These are phyloP conservation scores for Pyrocoelia pectoralis DNA, from an alignment of 2,888 invertebrate genomes.

Conservation along the genomic window DNA sequence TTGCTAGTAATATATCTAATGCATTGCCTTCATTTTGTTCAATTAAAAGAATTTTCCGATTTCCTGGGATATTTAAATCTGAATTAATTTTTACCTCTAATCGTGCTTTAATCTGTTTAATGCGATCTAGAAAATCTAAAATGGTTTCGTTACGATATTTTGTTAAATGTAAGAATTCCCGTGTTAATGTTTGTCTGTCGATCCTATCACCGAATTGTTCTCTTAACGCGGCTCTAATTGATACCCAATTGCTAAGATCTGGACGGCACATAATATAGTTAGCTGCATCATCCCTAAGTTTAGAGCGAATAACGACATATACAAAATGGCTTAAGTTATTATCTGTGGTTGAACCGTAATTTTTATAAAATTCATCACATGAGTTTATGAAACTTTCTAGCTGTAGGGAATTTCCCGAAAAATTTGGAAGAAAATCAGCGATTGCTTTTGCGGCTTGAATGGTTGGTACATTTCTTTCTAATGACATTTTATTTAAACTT, in stretches of 20 bases:
- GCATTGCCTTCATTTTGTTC: conserved; percentile 14
- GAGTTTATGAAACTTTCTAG: conserved; percentile 12
- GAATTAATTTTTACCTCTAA: conserved; percentile 16
- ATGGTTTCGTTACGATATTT: conserved; percentile 5
- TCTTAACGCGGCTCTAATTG: not conserved
- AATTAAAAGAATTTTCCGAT: not conserved
- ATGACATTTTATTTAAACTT: conserved; percentile 1
- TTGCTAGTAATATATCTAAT: conserved; percentile 3
- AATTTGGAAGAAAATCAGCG: conserved; percentile 15
- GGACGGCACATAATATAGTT: conserved; percentile 14
- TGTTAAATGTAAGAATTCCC: conserved; percentile 12
- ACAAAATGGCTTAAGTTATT: conserved; percentile 15
- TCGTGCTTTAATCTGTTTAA: conserved; percentile 6
- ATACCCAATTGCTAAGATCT: conserved; percentile 7
- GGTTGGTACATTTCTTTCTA: conserved; percentile 8
- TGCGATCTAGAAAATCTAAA: conserved; percentile 10
- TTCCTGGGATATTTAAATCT: not conserved
- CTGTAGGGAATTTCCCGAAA: conserved; percentile 3
- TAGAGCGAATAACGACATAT: not conserved
- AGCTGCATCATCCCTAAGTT: not conserved
- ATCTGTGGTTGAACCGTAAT: conserved; percentile 12
- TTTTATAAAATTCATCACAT: conserved; percentile 6
- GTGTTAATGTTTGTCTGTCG: conserved; percentile 11
- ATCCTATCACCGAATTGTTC: conserved; percentile 12
- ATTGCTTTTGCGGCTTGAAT: conserved; percentile 22